Evolutionary conservation across 2,113 vertebrate species (phyloP).

Genomic region (Leucosticte australis): DNA sequence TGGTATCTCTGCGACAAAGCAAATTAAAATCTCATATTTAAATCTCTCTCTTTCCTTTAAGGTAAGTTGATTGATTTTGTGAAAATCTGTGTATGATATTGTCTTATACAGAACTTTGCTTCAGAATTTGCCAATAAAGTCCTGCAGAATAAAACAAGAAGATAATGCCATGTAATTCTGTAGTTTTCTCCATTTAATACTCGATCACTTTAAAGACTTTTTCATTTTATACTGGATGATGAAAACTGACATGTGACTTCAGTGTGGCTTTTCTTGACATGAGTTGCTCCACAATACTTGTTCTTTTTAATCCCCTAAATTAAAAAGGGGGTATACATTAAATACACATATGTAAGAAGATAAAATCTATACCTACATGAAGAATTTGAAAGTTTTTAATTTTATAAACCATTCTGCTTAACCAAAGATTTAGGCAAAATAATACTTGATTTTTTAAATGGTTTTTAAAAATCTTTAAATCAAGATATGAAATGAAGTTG

Average conservation of each 20-base stretch:
- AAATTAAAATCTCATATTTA: not conserved
- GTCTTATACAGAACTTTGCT: not conserved
- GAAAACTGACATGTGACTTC: accelerated
- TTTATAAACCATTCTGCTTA: not conserved
- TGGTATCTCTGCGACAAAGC: not conserved
- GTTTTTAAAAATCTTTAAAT: not conserved
- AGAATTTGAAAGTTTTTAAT: not conserved
- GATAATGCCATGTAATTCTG: not conserved
- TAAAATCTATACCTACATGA: not conserved
- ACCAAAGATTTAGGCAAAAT: not conserved
- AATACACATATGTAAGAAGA: not conserved
- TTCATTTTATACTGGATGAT: not conserved
- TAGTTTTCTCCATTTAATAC: not conserved
- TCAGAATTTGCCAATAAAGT: not conserved
- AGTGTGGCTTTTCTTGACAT: not conserved
- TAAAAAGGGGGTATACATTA: not conserved
- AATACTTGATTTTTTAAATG: not conserved
- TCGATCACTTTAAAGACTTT: not conserved
- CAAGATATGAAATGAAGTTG: not conserved
- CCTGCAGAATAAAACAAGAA: not conserved
- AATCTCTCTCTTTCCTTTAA: not conserved
- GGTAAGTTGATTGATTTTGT: not conserved
- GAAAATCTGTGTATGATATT: not conserved
- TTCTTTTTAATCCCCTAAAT: not conserved
- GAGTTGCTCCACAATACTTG: not conserved